Evolutionary conservation across 2,797 vertebrate genomes (phyloP).

Genomic region (Choloepus didactylus): DNA sequence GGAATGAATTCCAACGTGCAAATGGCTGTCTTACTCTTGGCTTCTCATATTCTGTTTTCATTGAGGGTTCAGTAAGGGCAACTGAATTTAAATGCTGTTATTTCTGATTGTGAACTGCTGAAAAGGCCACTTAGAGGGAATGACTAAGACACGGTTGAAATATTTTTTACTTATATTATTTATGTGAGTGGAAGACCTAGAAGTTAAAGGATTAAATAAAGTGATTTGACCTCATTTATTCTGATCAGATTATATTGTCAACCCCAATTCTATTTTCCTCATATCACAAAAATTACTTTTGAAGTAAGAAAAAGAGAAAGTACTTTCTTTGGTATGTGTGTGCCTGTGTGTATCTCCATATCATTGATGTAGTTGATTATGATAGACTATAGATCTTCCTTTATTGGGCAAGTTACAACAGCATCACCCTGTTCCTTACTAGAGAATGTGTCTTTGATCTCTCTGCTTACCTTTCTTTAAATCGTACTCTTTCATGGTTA

Average conservation of each 20-base stretch:
- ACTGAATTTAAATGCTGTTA: background rate
- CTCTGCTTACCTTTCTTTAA: constrained; percentile 18
- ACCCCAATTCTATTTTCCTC: constrained; percentile 3
- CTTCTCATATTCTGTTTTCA: constrained; percentile 51
- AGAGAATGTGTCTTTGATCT: background rate
- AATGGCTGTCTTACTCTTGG: background rate
- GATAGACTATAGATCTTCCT: background rate
- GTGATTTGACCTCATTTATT: constrained; percentile 15
- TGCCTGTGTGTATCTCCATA: background rate
- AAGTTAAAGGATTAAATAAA: constrained; percentile 47
- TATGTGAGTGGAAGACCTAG: constrained; percentile 55
- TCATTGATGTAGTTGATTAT: background rate
- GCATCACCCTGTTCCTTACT: background rate
- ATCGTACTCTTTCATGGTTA: background rate
- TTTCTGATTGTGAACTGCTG: background rate
- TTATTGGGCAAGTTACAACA: background rate
- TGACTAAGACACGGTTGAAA: background rate
- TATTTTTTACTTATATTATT: constrained; percentile 49
- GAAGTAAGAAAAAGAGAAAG: background rate
- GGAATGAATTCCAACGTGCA: background rate
- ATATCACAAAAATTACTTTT: background rate
- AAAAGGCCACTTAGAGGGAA: background rate
- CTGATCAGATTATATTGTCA: background rate
- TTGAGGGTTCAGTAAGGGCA: background rate
- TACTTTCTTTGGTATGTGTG: background rate